Evolutionary conservation across 2,888 invertebrate species (phyloP), one percentile per base, ranked within the genome.

Genomic region (Microplitis manilae): DNA sequence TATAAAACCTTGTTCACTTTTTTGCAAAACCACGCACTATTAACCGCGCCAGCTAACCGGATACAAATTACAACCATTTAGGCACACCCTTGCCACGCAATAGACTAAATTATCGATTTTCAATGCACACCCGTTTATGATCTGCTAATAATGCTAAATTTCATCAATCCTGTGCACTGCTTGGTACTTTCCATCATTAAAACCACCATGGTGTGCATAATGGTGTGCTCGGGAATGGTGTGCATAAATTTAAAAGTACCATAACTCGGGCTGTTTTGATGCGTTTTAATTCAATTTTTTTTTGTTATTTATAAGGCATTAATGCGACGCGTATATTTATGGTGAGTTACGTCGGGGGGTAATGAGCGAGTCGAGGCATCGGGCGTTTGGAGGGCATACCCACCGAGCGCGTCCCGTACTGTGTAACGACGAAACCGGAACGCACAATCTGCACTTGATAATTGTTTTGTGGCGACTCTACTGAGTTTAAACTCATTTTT

Each of bases 331-430:
- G 17, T 30, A 64, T 70, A 13, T 17, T 15, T 40, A 64, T 64
- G 69, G 60, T 20, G n/a, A 9, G 68, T 59, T 15, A 30, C 75
- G 74, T 76, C 80, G 80, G 81, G 80, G 81, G 84, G 82, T 86
- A 86, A 87, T 84, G 85, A 88, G 87, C 86, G 85, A 85, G 77
- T 82, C 83, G 82, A 84, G 84, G 84, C 83, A 81, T 86, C 83
- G 86, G 86, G 84, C 86, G 84, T 87, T 87, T 86, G 87, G 86
- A 86, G 87, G 86, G 86, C 87, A 30, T 30, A 86, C 81, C 85
- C 84, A 80, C 87, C 86, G 84, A 87, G 87, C 88, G 88, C 86
- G 86, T 85, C 85, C 86, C 86, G 87, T 86, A 85, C 84, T 50
- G 13, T 2, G 13, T 50, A 50, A 13, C 50, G 50, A 50, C 13